A percentile compares a stretch with the other conserved stretches of the same genome.
Evolutionary conservation across 2,888 invertebrate genomes (phyloP).

Genomic region (Ectemnius cavifrons): DNA sequence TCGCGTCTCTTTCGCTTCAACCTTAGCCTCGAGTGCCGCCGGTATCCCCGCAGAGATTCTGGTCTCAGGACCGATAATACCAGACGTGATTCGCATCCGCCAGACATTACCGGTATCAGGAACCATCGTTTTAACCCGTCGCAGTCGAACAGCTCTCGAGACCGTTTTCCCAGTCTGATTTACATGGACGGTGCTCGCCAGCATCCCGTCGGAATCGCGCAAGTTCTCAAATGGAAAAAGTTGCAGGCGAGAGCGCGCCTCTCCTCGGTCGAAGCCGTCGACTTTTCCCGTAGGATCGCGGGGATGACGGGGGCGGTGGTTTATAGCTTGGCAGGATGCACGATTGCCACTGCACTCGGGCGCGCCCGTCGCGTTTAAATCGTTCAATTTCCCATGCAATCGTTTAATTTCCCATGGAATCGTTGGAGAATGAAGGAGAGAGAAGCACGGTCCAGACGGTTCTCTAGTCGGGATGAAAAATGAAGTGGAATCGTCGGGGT

Average conservation of each 20-base stretch:
- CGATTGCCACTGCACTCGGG: too few relatives aligned
- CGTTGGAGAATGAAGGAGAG: too few relatives aligned
- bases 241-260: background rate
- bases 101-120: background rate
- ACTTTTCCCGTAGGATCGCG: too few relatives aligned
- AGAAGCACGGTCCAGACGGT: background rate
- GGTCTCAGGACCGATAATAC: background rate
- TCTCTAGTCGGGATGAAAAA: conserved; percentile 2
- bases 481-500: conserved; percentile 14
- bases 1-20: background rate
- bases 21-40: background rate
- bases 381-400: too few relatives aligned
- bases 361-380: too few relatives aligned
- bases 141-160: background rate
- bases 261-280: background rate
- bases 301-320: too few relatives aligned
- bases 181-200: background rate
- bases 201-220: background rate
- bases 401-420: too few relatives aligned
- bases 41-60: background rate
- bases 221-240: conserved; percentile 6
- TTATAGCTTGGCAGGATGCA: too few relatives aligned
- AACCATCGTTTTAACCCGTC: background rate
- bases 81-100: conserved; percentile 7
- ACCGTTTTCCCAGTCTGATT: background rate